Evolutionary conservation across 2,888 invertebrate genomes (phyloP).

Genomic region (Hirtodrosophila duncani): DNA sequence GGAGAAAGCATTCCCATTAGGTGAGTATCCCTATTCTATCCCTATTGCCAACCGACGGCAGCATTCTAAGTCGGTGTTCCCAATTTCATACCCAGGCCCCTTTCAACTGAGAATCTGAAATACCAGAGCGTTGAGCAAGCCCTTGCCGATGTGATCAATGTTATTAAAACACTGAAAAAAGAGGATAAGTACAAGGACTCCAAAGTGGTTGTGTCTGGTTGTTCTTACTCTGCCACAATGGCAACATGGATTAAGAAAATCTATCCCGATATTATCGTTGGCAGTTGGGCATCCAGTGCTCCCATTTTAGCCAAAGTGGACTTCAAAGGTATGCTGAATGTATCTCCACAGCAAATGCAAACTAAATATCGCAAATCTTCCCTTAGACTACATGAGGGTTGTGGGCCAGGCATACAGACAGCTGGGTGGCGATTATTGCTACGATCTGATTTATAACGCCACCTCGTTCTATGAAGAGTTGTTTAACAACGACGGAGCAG

Average conservation of each 20-base stretch:
- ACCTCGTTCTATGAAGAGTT: slow-evolving; percentile 38
- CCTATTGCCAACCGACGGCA: too few species aligned
- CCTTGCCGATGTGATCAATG: slow-evolving; percentile 82
- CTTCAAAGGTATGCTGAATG: slow-evolving; percentile 79
- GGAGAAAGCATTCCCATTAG: slow-evolving; percentile 84
- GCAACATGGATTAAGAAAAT: slow-evolving; percentile 81
- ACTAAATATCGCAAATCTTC: too few species aligned
- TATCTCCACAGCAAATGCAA: too few species aligned
- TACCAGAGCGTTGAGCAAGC: slow-evolving; percentile 82
- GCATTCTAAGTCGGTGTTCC: background rate
- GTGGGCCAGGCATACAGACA: slow-evolving; percentile 44
- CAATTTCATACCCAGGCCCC: background rate
- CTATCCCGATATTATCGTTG: slow-evolving; percentile 81
- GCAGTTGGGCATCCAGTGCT: slow-evolving; percentile 82
- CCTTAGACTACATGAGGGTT: slow-evolving; percentile 60
- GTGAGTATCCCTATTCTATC: too few species aligned
- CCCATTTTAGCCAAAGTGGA: slow-evolving; percentile 81
- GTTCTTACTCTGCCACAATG: slow-evolving; percentile 83
- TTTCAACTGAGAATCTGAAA: slow-evolving; percentile 79
- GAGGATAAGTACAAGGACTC: slow-evolving; percentile 61
- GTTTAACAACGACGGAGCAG: slow-evolving; percentile 22
- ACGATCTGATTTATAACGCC: slow-evolving; percentile 46
- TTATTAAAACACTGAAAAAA: slow-evolving; percentile 78
- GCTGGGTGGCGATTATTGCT: slow-evolving; percentile 51
- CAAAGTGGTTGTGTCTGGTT: slow-evolving; percentile 80